Percentiles rank a stretch among this genome's conserved stretches.
Conservation (phyloP, 2,113 vertebrate species). For the Nannospalax galili region DNA sequence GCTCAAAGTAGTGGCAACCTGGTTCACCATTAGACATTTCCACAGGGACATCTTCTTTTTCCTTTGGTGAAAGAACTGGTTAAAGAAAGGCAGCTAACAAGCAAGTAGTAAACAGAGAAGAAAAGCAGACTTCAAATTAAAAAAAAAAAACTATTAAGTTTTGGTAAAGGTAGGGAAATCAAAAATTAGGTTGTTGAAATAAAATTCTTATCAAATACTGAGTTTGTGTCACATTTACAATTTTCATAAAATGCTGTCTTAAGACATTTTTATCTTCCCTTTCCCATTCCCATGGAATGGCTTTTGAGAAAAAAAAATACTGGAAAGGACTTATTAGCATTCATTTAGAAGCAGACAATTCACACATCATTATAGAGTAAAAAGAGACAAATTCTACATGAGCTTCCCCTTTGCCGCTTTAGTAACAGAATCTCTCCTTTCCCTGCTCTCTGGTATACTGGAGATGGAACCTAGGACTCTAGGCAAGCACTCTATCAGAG, state of each 20-base stretch:
- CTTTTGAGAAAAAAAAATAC: background rate
- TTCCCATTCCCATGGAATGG: background rate
- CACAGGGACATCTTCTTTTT: constrained; percentile 95
- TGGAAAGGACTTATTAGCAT: background rate
- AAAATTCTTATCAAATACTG: constrained; percentile 37
- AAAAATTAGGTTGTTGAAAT: constrained; percentile 33
- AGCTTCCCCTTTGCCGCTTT: background rate
- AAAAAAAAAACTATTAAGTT: background rate
- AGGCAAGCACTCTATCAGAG: background rate
- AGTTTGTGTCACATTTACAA: constrained; percentile 45
- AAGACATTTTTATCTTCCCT: background rate
- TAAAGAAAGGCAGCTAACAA: constrained; percentile 57
- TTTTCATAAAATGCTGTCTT: constrained; percentile 39
- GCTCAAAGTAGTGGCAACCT: constrained; percentile 97
- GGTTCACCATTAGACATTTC: constrained; percentile 97
- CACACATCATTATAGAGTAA: background rate
- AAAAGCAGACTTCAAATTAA: background rate
- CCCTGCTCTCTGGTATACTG: background rate
- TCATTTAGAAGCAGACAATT: constrained; percentile 17
- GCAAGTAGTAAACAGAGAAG: background rate
- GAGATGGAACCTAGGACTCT: background rate
- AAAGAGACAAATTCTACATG: background rate
- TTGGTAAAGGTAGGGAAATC: constrained; percentile 17
- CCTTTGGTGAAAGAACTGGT: constrained; percentile 85
- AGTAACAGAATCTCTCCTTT: background rate